A percentile compares a stretch with the other conserved stretches of the same genome.
Evolutionary conservation across 1,140 invertebrate genomes (phyloP).

Genomic region (Leptoteleia sp.): DNA sequence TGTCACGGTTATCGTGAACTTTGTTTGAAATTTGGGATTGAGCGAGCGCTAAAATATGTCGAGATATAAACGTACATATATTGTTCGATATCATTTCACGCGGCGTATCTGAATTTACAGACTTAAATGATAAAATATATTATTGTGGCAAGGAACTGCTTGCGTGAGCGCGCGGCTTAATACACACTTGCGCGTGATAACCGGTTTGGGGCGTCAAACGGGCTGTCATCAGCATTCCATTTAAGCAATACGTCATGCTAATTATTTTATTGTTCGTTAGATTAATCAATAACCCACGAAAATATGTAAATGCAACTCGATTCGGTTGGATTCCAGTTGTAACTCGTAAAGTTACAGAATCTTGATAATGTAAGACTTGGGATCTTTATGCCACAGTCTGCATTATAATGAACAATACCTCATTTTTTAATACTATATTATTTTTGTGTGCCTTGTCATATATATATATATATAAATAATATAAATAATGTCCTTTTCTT

Average conservation of each 20-base stretch:
- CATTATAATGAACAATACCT: too few species aligned
- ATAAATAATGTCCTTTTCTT: too few species aligned
- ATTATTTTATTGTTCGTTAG: conserved; percentile 55
- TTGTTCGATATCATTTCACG: conserved; percentile 62
- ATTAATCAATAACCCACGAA: conserved; percentile 46
- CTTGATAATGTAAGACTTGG: too few species aligned
- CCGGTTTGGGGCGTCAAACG: conserved; percentile 46
- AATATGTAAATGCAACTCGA: background rate
- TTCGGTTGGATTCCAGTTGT: conserved; percentile 9
- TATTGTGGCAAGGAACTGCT: conserved; percentile 36
- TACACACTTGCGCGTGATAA: conserved; percentile 41
- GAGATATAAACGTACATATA: conserved; percentile 63
- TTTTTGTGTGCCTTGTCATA: too few species aligned
- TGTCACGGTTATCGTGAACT: conserved; percentile 73
- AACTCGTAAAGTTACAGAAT: background rate
- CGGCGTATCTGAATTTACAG: conserved; percentile 60
- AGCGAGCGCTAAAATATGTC: conserved; percentile 65
- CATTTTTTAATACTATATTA: too few species aligned
- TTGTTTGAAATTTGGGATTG: conserved; percentile 66
- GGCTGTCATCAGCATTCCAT: conserved; percentile 51
- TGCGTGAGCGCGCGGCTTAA: conserved; percentile 24
- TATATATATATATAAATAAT: too few species aligned
- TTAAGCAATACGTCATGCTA: conserved; percentile 31
- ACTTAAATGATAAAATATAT: conserved; percentile 65
- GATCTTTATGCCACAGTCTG: too few species aligned